phyloP scores from a whole-genome alignment of 2,797 vertebrate genomes.

The Saguinus oedipus region DNA sequence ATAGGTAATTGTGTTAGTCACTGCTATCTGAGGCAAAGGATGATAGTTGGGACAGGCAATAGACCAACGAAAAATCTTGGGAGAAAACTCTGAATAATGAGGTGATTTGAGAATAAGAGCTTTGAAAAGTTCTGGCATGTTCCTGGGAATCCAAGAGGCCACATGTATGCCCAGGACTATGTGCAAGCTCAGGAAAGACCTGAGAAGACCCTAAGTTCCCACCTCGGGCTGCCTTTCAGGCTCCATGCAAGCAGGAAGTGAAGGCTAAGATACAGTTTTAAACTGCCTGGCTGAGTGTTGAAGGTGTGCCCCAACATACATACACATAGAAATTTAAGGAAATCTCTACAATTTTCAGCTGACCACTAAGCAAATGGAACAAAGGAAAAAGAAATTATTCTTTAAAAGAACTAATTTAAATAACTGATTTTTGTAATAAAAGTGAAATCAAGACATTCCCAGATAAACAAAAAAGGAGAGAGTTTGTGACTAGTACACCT shows the following conservation, averaged over 20 bases:
- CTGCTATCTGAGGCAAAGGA: not conserved
- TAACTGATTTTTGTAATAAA: not conserved
- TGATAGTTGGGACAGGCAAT: not conserved
- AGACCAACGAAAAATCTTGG: not conserved
- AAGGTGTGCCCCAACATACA: not conserved
- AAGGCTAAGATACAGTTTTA: not conserved
- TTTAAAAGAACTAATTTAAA: not conserved
- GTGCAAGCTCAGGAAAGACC: not conserved
- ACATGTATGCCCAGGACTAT: not conserved
- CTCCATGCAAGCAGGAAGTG: not conserved
- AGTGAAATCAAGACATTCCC: not conserved
- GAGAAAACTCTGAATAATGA: not conserved
- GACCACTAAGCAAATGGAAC: not conserved
- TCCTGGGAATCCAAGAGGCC: not conserved
- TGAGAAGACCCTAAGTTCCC: not conserved
- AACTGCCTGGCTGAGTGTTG: not conserved
- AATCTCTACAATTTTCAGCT: conserved; percentile 1
- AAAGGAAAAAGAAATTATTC: not conserved
- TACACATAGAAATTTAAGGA: not conserved
- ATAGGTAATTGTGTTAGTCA: conserved; percentile 1
- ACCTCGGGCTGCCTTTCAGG: not conserved
- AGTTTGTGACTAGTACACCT: not conserved
- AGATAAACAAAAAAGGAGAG: conserved; percentile 13
- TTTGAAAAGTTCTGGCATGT: not conserved
- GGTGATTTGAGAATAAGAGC: not conserved